These are phyloP conservation scores for Nymphicus hollandicus DNA, from an alignment of 2,113 vertebrate genomes.

Conservation along the genomic window DNA sequence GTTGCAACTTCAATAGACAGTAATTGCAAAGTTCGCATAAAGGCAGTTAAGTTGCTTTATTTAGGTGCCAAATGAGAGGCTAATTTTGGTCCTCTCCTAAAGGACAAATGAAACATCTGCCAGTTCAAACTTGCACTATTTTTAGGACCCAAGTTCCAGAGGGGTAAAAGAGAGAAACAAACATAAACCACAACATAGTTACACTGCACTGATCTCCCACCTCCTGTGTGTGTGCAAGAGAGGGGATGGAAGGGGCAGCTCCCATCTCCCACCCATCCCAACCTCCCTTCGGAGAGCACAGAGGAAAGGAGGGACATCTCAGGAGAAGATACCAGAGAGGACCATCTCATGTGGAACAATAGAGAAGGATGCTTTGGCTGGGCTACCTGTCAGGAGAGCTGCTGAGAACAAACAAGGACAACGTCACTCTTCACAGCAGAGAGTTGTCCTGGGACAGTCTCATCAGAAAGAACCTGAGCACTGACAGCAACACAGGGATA, in stretches of 20 bases:
- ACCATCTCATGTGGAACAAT: fast-evolving
- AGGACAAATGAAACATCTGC: conserved; percentile 77
- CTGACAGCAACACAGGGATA: too few species aligned
- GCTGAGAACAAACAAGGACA: background rate
- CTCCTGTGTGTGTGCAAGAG: background rate
- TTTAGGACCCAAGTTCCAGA: conserved; percentile 67
- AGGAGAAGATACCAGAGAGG: background rate
- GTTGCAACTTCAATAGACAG: conserved; percentile 35
- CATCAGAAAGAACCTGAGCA: fast-evolving
- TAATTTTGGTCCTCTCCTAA: conserved; percentile 73
- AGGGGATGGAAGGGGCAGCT: background rate
- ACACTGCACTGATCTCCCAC: background rate
- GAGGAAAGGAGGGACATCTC: background rate
- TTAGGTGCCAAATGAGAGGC: conserved; percentile 76
- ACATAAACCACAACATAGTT: background rate
- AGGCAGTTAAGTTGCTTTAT: conserved; percentile 71
- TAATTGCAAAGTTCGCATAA: conserved; percentile 64
- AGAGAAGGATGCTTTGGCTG: background rate
- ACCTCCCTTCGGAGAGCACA: background rate
- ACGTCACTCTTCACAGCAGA: background rate
- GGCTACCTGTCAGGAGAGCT: background rate
- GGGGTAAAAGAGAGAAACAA: conserved; percentile 19
- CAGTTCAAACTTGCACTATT: conserved; percentile 71
- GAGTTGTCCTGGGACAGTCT: background rate
- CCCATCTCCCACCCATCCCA: background rate